Percentiles rank a stretch among this genome's conserved stretches.
Evolutionary conservation across 2,888 invertebrate species (phyloP).

Genomic region (Micropterix aruncella): DNA sequence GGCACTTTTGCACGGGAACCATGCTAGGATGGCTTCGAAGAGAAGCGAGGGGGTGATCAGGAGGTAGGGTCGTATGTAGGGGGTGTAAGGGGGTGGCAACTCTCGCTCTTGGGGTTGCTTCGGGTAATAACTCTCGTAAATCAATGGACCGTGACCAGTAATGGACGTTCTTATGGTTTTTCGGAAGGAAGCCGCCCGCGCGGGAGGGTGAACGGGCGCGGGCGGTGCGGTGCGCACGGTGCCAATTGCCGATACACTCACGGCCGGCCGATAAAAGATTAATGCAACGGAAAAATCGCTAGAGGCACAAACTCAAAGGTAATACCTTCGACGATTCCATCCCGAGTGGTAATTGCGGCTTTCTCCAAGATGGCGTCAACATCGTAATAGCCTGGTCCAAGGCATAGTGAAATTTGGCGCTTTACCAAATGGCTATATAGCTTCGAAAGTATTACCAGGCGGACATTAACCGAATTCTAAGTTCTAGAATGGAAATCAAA

Average conservation of each 20-base stretch:
- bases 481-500: too few species aligned
- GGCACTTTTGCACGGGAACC: background rate
- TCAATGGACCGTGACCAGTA: constrained; percentile 2
- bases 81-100: background rate
- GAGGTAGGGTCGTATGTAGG: too few species aligned
- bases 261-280: background rate
- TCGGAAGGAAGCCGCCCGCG: background rate
- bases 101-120: background rate
- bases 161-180: background rate
- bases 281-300: background rate
- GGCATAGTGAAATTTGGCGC: too few species aligned
- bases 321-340: too few species aligned
- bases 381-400: too few species aligned
- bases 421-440: too few species aligned
- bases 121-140: constrained; percentile 1
- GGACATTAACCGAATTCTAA: too few species aligned
- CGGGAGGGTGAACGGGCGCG: background rate
- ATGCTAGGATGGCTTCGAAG: background rate
- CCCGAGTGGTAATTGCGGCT: too few species aligned
- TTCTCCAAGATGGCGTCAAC: too few species aligned
- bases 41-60: background rate
- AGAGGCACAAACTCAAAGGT: too few species aligned
- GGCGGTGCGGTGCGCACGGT: background rate
- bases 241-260: background rate
- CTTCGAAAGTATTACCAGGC: too few species aligned